Conservation (phyloP, 2,797 vertebrate species). For the Heteromormyrus szaboi region DNA sequence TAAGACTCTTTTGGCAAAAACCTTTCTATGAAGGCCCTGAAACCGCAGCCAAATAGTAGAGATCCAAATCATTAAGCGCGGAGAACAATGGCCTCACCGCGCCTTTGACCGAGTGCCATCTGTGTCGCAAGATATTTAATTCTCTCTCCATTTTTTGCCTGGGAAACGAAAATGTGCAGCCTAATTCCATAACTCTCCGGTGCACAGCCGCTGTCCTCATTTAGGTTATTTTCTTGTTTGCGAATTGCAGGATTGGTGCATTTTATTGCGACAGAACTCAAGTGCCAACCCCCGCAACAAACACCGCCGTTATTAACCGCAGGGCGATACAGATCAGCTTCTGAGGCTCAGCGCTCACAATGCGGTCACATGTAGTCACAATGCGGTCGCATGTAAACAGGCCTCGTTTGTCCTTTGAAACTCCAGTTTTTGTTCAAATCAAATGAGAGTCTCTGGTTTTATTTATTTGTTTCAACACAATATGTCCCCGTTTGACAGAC, state of each 20-base stretch:
- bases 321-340: neutral
- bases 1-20: constrained; percentile 34
- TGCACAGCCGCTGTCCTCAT: constrained; percentile 23
- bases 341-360: neutral
- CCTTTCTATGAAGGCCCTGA: constrained; percentile 33
- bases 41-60: constrained; percentile 30
- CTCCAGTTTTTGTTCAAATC: neutral
- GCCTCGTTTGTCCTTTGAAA: neutral
- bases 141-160: neutral
- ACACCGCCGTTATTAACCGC: neutral
- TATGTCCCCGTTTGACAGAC: neutral
- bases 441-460: neutral
- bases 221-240: constrained; percentile 20
- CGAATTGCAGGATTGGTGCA: neutral
- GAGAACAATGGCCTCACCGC: constrained; percentile 32
- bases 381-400: neutral
- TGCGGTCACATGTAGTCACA: no score
- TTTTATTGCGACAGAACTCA: neutral
- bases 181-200: constrained; percentile 18
- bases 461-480: neutral
- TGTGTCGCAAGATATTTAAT: constrained; percentile 25
- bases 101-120: constrained; percentile 34
- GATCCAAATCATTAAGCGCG: constrained; percentile 37
- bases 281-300: neutral
- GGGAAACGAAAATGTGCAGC: constrained; percentile 17